These are phyloP conservation scores for Erebia aethiops DNA, from an alignment of 2,888 invertebrate species.

Conservation along the genomic window DNA sequence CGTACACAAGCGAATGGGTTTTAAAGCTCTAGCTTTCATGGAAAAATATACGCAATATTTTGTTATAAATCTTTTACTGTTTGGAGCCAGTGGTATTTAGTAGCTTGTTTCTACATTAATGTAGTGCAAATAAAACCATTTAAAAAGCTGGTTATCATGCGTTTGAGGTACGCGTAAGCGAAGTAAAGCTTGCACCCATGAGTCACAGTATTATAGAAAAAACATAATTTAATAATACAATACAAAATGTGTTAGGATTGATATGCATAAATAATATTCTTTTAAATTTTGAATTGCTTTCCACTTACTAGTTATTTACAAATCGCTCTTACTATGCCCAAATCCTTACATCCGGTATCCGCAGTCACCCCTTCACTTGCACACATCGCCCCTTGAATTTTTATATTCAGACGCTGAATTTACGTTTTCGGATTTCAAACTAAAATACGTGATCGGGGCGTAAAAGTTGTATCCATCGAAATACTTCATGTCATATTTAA, in stretches of 20 bases:
- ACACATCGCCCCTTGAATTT: constrained; percentile 60
- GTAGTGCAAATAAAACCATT: no score
- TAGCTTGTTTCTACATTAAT: no score
- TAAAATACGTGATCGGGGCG: constrained; percentile 66
- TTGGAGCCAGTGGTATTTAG: no score
- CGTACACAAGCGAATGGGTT: background rate
- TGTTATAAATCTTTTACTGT: no score
- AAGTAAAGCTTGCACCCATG: no score
- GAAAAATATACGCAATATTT: background rate
- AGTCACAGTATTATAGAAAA: no score
- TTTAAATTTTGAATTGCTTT: no score
- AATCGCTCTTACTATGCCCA: constrained; percentile 30
- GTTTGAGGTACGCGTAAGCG: no score
- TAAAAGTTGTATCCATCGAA: constrained; percentile 58
- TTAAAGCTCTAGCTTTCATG: background rate
- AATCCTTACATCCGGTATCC: constrained; percentile 43
- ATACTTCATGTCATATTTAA: constrained; percentile 58
- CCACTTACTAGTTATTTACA: background rate
- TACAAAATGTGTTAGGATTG: no score
- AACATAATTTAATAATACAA: no score
- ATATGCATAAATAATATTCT: no score
- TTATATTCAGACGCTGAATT: constrained; percentile 71
- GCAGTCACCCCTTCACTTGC: constrained; percentile 49
- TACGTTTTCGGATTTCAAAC: constrained; percentile 72
- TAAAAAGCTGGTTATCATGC: no score